Base-by-base conservation (phyloP, 1,140 invertebrate genomes). In the Daktulosphaira vitifoliae region DNA sequence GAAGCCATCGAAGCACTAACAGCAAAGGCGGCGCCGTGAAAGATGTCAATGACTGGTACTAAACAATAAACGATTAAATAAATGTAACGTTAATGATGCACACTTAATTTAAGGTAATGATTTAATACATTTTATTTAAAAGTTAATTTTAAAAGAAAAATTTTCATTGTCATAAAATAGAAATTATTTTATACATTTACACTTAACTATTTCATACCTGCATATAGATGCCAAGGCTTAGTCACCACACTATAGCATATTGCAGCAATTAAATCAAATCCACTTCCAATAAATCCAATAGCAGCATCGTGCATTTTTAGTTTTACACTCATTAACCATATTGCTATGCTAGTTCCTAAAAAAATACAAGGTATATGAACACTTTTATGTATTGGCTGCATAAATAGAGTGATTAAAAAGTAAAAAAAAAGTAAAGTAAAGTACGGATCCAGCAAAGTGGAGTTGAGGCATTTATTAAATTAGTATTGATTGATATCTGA, bases 221-320 rank as follows among this genome's bases (percentile, higher is more conserved):
- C 33, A 42, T 68, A 71, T 23, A 71, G 66, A 37, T 67, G 66
- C 68, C 62, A 69, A n/a, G 49, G 48, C 16, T 37, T 29, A 9
- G 29, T 59, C n/a, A 68, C 66, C 25, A 69, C 65, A 11, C 48
- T 50, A 22, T 69, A 69, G 8, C 66, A 65, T 6, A 68, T 33
- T 8, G 67, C 68, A 2, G 68, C 67, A 7, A 53, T 46, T 6
- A 70, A 26, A 38, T 71, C 68, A 8, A 62, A 67, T 22, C 65
- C 29, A 11, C 69, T 66, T 2, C 68, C 68, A 18, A 71, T 48
- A 15, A 70, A 53, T 11, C 70, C 70, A 20, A 70, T 71, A 11
- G 51, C 52, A 18, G 67, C 51, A 42, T 71, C 70, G 15, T 66
- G 66, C 33, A 70, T 25, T 62, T 67, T 52, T 9, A 68, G 54